Base-by-base conservation (phyloP, 2,888 invertebrate genomes). In the Agriotes lineatus region DNA sequence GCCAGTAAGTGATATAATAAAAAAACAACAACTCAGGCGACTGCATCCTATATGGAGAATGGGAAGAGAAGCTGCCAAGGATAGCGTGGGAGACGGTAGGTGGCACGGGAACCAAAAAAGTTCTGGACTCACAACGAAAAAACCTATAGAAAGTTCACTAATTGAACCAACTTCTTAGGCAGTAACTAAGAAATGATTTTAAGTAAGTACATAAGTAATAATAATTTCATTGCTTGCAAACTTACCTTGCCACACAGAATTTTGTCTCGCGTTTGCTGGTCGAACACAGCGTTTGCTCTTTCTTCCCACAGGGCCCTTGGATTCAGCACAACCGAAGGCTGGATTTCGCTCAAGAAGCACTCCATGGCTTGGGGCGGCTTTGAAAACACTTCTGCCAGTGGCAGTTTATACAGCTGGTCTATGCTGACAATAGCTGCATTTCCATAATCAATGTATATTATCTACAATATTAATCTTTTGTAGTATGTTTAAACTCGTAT, bases 381-480 rank as follows among this genome's bases (percentile, higher is more conserved):
- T 48, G 76, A 65, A 1, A 80, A 74, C 0, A 73, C 59, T 4
- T 62, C 58, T 19, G 75, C 56, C 9, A 70, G 58, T 2, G 80
- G 82, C 25, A 88, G 73, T 14, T 83, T 79, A 58, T 86, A 86
- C 39, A 91, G 73, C 66, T 86, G 85, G 54, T 83, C 77, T 57
- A 80, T 73, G 57, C 81, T 78, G 30, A 91, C 83, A 42, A 84
- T 82, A 0, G 84, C 87, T 14, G 81, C 85, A 75, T 90, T 89
- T 12, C 96, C 96, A 82, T 88, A 92, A 85, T 97, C 96, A 57
- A 96, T 89, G 80, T 91, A 95, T 58, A 89, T 86, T 2, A 96
- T 89, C 89, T 92, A 81, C 25, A 80, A 79, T 4, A 12, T 45
- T 50, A 45, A 30, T 42, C n/a, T 30, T 14, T 12, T 19, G 7